phyloP scores from a whole-genome alignment of 2,113 vertebrate genomes.

The Pavo muticus region DNA sequence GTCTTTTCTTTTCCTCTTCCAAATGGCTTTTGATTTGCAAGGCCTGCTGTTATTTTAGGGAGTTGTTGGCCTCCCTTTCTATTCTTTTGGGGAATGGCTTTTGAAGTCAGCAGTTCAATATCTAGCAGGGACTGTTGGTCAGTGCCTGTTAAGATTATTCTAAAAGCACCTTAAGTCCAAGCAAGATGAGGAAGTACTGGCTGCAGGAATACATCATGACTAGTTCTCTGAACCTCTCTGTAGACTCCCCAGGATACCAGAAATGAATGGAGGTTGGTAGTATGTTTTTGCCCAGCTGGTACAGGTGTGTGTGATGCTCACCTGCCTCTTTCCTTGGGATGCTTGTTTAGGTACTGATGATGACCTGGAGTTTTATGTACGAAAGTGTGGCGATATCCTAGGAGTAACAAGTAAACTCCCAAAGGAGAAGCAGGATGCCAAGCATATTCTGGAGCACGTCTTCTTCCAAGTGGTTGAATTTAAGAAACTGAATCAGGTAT shows the following conservation, averaged over 20 bases:
- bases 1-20: not conserved
- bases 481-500: conserved; percentile 96
- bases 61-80: not conserved
- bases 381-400: conserved; percentile 94
- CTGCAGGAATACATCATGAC: not conserved
- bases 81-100: not conserved
- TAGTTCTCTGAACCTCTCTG: not conserved
- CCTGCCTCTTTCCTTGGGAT: not conserved
- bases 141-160: not conserved
- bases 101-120: not conserved
- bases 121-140: too few species aligned
- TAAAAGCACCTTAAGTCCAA: not conserved
- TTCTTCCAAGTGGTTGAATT: conserved; percentile 98
- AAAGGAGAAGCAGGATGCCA: conserved; percentile 92
- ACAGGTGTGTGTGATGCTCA: not conserved
- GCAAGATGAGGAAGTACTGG: not conserved
- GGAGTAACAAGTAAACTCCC: conserved; percentile 89
- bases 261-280: not conserved
- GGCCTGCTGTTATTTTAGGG: too few species aligned
- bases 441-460: conserved; percentile 92
- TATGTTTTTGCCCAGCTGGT: not conserved
- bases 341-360: conserved; percentile 89
- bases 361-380: conserved; percentile 94
- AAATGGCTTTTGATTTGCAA: not conserved
- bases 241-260: not conserved